These are phyloP conservation scores for Dicranocentrus wangi DNA, from an alignment of 2,888 invertebrate genomes.

Conservation along the genomic window DNA sequence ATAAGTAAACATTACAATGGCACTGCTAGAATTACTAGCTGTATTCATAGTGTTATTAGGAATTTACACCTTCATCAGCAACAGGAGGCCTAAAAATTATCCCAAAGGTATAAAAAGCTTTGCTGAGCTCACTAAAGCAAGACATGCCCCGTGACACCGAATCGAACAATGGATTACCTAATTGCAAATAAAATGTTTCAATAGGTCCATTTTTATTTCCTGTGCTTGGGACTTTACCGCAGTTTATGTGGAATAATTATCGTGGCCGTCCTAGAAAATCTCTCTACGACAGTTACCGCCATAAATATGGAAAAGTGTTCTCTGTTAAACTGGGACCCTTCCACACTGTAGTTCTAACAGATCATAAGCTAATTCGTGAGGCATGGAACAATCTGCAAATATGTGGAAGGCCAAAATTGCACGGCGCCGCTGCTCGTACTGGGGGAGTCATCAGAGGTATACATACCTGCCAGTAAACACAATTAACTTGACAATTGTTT, in stretches of 20 bases:
- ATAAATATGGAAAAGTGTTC: constrained; percentile 61
- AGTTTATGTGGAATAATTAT: constrained; percentile 42
- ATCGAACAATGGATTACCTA: neutral
- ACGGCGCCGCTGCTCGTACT: constrained; percentile 59
- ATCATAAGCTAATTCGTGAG: constrained; percentile 58
- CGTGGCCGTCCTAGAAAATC: neutral
- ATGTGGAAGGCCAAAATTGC: constrained; percentile 60
- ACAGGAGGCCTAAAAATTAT: constrained; percentile 40
- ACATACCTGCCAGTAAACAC: neutral
- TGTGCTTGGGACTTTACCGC: constrained; percentile 59
- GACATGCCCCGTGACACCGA: too few species aligned
- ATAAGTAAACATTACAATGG: too few species aligned
- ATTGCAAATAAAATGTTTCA: neutral
- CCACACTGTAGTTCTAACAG: constrained; percentile 53
- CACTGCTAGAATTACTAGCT: neutral
- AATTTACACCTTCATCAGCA: neutral
- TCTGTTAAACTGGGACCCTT: constrained; percentile 45
- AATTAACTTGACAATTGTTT: too few species aligned
- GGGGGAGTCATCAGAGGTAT: constrained; percentile 55
- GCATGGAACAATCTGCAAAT: constrained; percentile 60
- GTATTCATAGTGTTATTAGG: constrained; percentile 20
- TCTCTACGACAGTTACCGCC: constrained; percentile 29
- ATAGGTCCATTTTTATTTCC: constrained; percentile 62
- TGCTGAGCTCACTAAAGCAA: neutral
- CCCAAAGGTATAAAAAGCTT: constrained; percentile 35